Base-by-base conservation (phyloP, 2,888 invertebrate genomes). In the Leucophenga maculata region DNA sequence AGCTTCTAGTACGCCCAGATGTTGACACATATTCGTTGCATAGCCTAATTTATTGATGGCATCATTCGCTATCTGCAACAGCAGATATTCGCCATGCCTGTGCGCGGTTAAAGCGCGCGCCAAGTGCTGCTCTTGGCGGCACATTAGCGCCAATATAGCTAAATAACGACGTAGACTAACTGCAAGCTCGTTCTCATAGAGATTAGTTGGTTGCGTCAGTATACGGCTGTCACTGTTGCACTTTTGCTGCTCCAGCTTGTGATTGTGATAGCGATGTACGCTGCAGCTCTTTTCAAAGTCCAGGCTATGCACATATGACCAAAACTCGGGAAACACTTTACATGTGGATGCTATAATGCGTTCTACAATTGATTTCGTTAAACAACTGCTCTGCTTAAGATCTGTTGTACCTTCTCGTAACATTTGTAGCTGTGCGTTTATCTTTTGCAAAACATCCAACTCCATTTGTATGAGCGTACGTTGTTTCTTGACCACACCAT, bases 1-100 rank as follows among this genome's bases (percentile, higher is more conserved):
- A 0, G 86, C 81, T 71, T 87, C 86, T 3, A 86, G 67, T 8
- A 86, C 73, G 0, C 86, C 87, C 67, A 85, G 86, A 69, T 87
- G 86, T 32, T 80, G 82, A 39, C 74, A 74, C n/a, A 86, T 73
- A 55, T 86, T 87, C 6, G 75, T 74, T 1, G 87, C 86, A 68
- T 82, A 86, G 9, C 87, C 85, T 60, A 87, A 67, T 65, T 85
- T 86, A 3, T 72, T 69, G 6, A 87, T 76, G 1, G 85, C 84
- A 44, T 86, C 83, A 11, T 77, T 76, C 4, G 76, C 77, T n/a
- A 87, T 77, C 69, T 87, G 78, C n/a, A 86, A 67, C 13, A 87
- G 59, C 52, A 76, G 75, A 52, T 80, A 79, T 59, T 85, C 79
- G 3, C 83, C 84, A 69, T 83, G 78, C 14, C 79, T 78, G 50